These are phyloP conservation scores for Drosophila melanocephala DNA, from an alignment of 2,888 invertebrate species.

Conservation along the genomic window DNA sequence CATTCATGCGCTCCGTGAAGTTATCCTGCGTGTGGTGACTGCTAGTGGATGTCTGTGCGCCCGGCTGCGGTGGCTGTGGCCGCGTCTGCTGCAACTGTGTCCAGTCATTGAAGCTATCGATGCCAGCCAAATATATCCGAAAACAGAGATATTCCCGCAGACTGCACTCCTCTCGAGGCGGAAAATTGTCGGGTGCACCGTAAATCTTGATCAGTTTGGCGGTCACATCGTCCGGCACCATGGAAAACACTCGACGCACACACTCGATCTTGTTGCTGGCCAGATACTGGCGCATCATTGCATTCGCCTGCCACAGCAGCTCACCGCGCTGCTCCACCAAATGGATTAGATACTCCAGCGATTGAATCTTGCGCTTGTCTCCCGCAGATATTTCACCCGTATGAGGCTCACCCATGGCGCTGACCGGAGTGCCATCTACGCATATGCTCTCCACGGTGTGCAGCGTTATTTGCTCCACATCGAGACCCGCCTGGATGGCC, in stretches of 20 bases:
- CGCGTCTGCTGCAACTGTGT: slow-evolving; percentile 92
- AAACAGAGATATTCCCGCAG: slow-evolving; percentile 95
- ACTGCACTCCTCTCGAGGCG: slow-evolving; percentile 86
- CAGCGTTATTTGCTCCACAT: slow-evolving; percentile 94
- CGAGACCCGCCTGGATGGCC: slow-evolving; percentile 91
- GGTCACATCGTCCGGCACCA: slow-evolving; percentile 89
- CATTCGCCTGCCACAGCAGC: slow-evolving; percentile 94
- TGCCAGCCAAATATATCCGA: slow-evolving; percentile 93
- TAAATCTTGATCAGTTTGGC: slow-evolving; percentile 86
- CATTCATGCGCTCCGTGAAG: slow-evolving; percentile 95
- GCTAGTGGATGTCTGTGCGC: slow-evolving; percentile 74
- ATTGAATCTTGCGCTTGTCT: slow-evolving; percentile 90
- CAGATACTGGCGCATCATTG: slow-evolving; percentile 93
- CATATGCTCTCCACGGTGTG: slow-evolving; percentile 93
- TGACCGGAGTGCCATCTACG: slow-evolving; percentile 60
- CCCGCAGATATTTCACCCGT: slow-evolving; percentile 88
- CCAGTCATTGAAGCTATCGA: slow-evolving; percentile 96
- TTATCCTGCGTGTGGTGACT: slow-evolving; percentile 86
- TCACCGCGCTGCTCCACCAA: slow-evolving; percentile 92
- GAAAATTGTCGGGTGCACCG: slow-evolving; percentile 85
- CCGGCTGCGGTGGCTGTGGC: slow-evolving; percentile 89
- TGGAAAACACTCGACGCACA: slow-evolving; percentile 91
- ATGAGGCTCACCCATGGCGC: slow-evolving; percentile 78
- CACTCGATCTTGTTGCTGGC: slow-evolving; percentile 93
- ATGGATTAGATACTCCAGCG: slow-evolving; percentile 95